Evolutionary conservation across 2,888 invertebrate species (phyloP).

Genomic region (Epiperipatus broadwayi): DNA sequence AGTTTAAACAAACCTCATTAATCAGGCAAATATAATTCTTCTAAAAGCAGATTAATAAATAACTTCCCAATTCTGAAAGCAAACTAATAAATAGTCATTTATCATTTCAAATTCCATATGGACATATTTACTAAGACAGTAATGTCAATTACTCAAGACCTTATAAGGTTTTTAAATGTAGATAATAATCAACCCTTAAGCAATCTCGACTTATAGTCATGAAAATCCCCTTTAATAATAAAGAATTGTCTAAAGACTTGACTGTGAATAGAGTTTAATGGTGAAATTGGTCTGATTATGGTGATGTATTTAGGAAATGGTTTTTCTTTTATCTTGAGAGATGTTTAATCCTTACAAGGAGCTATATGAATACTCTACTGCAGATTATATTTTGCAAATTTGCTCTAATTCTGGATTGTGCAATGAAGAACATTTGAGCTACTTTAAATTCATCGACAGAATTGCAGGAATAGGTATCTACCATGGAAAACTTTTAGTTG

Average conservation of each 20-base stretch:
- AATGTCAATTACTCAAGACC: no score
- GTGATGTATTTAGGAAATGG: constrained; percentile 91
- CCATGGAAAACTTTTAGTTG: constrained; percentile 91
- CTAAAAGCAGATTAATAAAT: no score
- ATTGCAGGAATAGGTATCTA: constrained; percentile 98
- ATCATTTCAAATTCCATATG: no score
- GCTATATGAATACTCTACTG: constrained; percentile 95
- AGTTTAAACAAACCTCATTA: no score
- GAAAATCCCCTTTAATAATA: no score
- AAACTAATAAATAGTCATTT: no score
- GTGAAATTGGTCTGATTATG: constrained; percentile 87
- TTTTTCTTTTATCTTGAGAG: constrained; percentile 95
- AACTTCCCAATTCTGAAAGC: no score
- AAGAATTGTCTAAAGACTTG: constrained; percentile 95
- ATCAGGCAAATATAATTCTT: no score
- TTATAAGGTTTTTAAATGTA: no score
- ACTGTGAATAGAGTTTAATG: constrained; percentile 96
- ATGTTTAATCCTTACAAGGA: constrained; percentile 99
- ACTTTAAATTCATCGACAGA: constrained; percentile 94
- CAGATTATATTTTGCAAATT: constrained; percentile 98
- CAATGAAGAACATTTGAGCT: constrained; percentile 91
- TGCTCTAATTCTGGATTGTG: constrained; percentile 93
- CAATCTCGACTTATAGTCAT: no score
- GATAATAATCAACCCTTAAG: no score
- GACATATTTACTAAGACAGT: no score